Conservation (phyloP, 1,140 invertebrate species). For the Acromyrmex charruanus region DNA sequence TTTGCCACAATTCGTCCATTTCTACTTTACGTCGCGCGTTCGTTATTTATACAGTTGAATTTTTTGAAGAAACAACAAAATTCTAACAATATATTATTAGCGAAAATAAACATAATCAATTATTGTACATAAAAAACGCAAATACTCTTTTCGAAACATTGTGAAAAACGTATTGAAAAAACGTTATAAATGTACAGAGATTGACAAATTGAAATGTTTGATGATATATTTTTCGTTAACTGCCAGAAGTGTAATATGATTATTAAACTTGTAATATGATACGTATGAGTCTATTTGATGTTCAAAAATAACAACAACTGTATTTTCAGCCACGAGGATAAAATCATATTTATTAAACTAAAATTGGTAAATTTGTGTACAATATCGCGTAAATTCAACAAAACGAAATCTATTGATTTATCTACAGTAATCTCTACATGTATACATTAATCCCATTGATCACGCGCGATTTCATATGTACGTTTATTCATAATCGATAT, state of each 20-base stretch:
- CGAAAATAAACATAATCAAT: background rate
- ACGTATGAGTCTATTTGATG: background rate
- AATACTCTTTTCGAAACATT: background rate
- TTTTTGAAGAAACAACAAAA: background rate
- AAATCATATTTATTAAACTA: conserved; percentile 15
- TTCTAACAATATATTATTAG: background rate
- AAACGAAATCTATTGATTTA: conserved; percentile 39
- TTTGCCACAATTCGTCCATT: conserved; percentile 4
- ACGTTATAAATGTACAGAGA: background rate
- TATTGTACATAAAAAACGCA: background rate
- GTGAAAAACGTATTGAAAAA: background rate
- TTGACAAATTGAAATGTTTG: conserved; percentile 4
- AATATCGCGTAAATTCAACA: conserved; percentile 8
- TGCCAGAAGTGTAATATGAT: background rate
- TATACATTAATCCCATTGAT: conserved; percentile 2
- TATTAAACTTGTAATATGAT: background rate
- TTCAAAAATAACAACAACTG: background rate
- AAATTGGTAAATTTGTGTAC: conserved; percentile 9
- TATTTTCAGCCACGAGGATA: background rate
- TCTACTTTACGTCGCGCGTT: background rate
- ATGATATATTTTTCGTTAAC: background rate
- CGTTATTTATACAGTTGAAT: background rate
- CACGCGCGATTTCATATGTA: background rate
- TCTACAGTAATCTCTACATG: background rate
- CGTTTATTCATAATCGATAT: conserved; percentile 1